These are phyloP conservation scores for Stenichneumon culpator DNA, from an alignment of 2,888 invertebrate species.

Conservation along the genomic window DNA sequence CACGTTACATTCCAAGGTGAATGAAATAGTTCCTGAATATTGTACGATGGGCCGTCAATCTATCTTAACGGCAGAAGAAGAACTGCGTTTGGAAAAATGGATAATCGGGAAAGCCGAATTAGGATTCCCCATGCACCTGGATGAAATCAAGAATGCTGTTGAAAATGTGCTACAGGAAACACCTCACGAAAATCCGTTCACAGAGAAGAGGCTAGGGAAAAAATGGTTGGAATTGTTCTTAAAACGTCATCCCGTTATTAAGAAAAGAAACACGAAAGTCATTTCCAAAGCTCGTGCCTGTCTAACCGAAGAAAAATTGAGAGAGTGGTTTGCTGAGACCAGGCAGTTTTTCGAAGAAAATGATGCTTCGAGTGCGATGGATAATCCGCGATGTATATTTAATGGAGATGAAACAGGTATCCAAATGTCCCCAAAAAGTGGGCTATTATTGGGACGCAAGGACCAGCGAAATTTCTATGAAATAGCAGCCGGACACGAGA, in stretches of 20 bases:
- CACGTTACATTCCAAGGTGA: too few species aligned
- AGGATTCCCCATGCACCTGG: conserved; percentile 74
- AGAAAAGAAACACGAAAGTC: conserved; percentile 69
- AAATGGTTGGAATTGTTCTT: conserved; percentile 76
- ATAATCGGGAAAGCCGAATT: conserved; percentile 70
- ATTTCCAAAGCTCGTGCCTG: conserved; percentile 73
- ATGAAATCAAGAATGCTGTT: conserved; percentile 73
- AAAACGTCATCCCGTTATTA: conserved; percentile 72
- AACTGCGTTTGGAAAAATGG: conserved; percentile 61
- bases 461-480: conserved; percentile 68
- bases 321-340: conserved; percentile 72
- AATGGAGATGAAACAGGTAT: conserved; percentile 72
- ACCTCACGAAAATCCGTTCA: conserved; percentile 70
- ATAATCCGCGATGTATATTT: conserved; percentile 65
- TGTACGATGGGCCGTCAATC: too few species aligned
- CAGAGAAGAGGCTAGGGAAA: conserved; percentile 71
- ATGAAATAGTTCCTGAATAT: too few species aligned
- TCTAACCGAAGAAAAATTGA: conserved; percentile 72
- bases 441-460: conserved; percentile 67
- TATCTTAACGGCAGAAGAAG: conserved; percentile 59
- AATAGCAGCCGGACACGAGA: conserved; percentile 68
- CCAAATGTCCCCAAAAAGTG: conserved; percentile 68
- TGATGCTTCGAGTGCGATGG: conserved; percentile 58
- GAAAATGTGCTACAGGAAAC: conserved; percentile 65
- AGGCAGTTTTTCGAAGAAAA: conserved; percentile 69